Conservation (phyloP, 2,113 vertebrate species). For the Coryphaenoides rupestris region DNA sequence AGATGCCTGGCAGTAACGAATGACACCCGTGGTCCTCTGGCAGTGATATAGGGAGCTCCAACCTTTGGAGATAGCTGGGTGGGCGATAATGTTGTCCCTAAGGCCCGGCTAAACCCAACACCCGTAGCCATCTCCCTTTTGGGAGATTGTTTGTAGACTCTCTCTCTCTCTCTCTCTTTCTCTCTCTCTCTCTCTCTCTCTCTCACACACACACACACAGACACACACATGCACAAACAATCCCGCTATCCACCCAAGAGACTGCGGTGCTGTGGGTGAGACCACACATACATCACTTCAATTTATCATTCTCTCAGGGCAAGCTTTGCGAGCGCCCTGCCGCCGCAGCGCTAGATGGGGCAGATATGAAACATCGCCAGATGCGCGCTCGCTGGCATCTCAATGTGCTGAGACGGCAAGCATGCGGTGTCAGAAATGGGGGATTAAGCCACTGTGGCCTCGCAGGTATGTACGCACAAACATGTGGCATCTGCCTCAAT, state of each 20-base stretch:
- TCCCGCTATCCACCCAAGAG: constrained; percentile 55
- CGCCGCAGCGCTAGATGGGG: constrained; percentile 42
- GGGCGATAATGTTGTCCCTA: constrained; percentile 64
- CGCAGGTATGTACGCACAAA: constrained; percentile 31
- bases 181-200: constrained; percentile 6
- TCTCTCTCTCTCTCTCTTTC: not conserved
- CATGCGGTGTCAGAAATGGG: constrained; percentile 23
- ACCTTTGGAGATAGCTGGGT: constrained; percentile 57
- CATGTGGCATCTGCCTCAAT: not conserved
- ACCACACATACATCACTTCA: constrained; percentile 66
- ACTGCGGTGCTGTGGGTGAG: constrained; percentile 55
- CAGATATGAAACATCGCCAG: constrained; percentile 49
- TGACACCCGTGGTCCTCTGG: constrained; percentile 43
- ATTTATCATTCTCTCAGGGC: constrained; percentile 68
- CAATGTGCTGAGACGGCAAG: constrained; percentile 34
- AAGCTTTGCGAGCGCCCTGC: constrained; percentile 52
- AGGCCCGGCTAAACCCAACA: constrained; percentile 44
- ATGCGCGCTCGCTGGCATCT: constrained; percentile 14
- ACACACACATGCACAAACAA: not conserved
- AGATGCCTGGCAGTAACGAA: constrained; percentile 55
- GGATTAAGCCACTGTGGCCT: constrained; percentile 40
- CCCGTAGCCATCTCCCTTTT: constrained; percentile 23
- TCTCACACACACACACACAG: not conserved
- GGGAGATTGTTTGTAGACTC: constrained; percentile 44
- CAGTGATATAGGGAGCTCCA: constrained; percentile 37